Evolutionary conservation across 1,140 invertebrate species (phyloP), one percentile per base, ranked within the genome.

Genomic region (Xylocopa sonorina): DNA sequence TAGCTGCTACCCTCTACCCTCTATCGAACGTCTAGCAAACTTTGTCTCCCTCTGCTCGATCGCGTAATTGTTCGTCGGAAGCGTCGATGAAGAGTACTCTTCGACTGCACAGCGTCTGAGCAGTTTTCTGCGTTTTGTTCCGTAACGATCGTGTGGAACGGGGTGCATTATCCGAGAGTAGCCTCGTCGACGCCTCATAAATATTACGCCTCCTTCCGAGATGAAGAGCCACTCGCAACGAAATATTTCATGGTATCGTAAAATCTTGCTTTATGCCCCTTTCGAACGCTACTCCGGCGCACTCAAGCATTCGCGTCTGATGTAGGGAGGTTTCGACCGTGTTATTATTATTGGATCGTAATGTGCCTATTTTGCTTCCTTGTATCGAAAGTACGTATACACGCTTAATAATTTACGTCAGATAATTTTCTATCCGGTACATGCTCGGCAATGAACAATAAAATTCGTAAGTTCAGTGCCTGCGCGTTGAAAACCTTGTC

Each of bases 251-350:
- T 21, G 41, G 5, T 38, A 24, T 10, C 24, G 34, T 71, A 57
- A 71, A 71, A 57, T 71, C 51, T 29, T 7, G n/a, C 34, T 57
- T 71, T 71, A 55, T 18, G 34, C 18, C 18, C 10, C 16, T 38
- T n/a, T 29, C 16, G 24, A 29, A 21, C 7, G 24, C 7, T 16
- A n/a, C 4, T 0, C 2, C 21, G 12, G 10, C 62, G n/a, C n/a
- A 1, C 2, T 29, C 18, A 27, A 18, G 18, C 3, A 1, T 34
- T 51, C 48, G 16, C 3, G 41, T 43, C 38, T 43, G 0, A 1
- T 10, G 21, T n/a, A 24, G 1, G 58, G 10, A n/a, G 16, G 16
- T 58, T 34, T 7, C 32, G 29, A 3, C 1, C 29, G 7, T 58
- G 18, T 34, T 58, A 34, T 58, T 58, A 58, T 58, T 34, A 34